phyloP scores from a whole-genome alignment of 1,140 invertebrate species.

The Drosophila sechellia region DNA sequence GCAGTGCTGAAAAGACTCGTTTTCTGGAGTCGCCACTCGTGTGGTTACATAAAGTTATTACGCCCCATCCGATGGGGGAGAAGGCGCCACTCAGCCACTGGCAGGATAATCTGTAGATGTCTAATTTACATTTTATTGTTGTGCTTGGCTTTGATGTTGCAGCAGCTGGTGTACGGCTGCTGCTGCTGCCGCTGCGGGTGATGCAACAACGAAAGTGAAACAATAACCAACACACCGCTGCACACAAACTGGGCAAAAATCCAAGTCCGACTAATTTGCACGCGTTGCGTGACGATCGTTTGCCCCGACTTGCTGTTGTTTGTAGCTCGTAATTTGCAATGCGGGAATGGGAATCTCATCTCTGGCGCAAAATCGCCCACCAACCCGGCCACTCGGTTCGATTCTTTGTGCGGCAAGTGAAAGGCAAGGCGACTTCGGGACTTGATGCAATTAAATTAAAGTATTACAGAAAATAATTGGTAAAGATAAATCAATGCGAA shows the following conservation, averaged over 20 bases:
- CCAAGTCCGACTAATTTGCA: conserved; percentile 50
- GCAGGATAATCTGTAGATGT: conserved; percentile 62
- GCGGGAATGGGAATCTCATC: conserved; percentile 6
- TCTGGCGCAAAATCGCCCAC: conserved; percentile 3
- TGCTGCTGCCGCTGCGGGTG: conserved; percentile 26
- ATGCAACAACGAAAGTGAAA: conserved; percentile 47
- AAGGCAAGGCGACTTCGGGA: conserved; percentile 56
- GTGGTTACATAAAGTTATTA: conserved; percentile 65
- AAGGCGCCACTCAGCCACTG: conserved; percentile 22
- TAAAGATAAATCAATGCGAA: conserved; percentile 73
- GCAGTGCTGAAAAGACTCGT: conserved; percentile 21
- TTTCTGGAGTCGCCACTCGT: conserved; percentile 30
- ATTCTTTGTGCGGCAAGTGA: conserved; percentile 49
- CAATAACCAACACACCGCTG: conserved; percentile 24
- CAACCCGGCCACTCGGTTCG: background rate
- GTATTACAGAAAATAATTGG: conserved; percentile 65
- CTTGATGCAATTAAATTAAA: conserved; percentile 65
- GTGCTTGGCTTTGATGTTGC: conserved; percentile 23
- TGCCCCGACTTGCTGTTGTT: conserved; percentile 18
- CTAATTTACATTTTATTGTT: conserved; percentile 72
- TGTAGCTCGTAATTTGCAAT: conserved; percentile 1
- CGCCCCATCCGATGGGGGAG: background rate
- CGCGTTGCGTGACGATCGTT: conserved; percentile 60
- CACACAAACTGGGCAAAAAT: conserved; percentile 27
- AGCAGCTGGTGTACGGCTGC: conserved; percentile 13